phyloP scores from a whole-genome alignment of 2,113 vertebrate genomes.

The Menura novaehollandiae region DNA sequence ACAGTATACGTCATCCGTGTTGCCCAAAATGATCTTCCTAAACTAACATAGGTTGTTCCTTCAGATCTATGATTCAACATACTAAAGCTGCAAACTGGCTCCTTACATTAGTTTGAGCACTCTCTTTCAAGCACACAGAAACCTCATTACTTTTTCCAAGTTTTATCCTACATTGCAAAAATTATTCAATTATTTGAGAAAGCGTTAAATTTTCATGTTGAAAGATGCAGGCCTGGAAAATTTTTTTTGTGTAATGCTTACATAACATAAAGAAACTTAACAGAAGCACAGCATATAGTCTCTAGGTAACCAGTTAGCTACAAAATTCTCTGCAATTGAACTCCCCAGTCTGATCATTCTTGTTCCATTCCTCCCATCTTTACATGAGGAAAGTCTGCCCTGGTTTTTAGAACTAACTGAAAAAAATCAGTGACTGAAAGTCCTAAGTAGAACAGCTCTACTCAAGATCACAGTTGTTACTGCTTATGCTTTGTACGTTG shows the following conservation, averaged over 20 bases:
- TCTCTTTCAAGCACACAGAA: not conserved
- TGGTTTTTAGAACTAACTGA: not conserved
- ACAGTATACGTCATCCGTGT: not conserved
- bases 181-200: not conserved
- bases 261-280: not conserved
- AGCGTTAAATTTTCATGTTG: not conserved
- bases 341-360: not conserved
- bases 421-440: not conserved
- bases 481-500: accelerated
- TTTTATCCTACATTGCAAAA: not conserved
- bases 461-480: not conserved
- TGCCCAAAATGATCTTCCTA: not conserved
- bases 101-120: not conserved
- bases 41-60: not conserved
- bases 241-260: not conserved
- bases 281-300: not conserved
- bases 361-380: not conserved
- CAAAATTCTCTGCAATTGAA: not conserved
- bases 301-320: not conserved
- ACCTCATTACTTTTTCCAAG: not conserved
- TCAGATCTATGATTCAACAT: not conserved
- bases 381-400: not conserved
- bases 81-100: not conserved
- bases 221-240: not conserved
- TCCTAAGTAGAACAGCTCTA: not conserved